Evolutionary conservation across 2,888 invertebrate species (phyloP).

Genomic region (Urechis unicinctus): DNA sequence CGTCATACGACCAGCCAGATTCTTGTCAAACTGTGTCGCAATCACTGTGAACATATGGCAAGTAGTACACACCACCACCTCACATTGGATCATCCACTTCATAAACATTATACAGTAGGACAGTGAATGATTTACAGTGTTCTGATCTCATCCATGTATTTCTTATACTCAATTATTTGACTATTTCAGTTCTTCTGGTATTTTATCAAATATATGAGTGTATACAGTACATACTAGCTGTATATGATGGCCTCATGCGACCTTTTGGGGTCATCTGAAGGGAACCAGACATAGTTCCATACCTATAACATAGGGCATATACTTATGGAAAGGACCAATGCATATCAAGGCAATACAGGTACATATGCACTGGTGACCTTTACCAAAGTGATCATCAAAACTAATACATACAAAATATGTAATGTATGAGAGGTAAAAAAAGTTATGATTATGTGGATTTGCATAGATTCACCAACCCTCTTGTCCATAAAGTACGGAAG

Average conservation of each 20-base stretch:
- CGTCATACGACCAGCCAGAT: conserved; percentile 81
- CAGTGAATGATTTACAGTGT: not conserved
- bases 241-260: conserved; percentile 64
- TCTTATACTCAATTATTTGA: too few relatives aligned
- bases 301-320: conserved; percentile 5
- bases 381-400: not conserved
- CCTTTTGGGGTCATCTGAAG: conserved; percentile 73
- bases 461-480: conserved; percentile 46
- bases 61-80: too few relatives aligned
- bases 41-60: conserved; percentile 47
- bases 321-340: too few relatives aligned
- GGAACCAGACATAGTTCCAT: conserved; percentile 64
- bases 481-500: conserved; percentile 67
- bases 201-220: too few relatives aligned
- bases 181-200: too few relatives aligned
- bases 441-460: not conserved
- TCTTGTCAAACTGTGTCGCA: conserved; percentile 78
- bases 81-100: too few relatives aligned
- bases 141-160: too few relatives aligned
- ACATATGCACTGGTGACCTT: not conserved
- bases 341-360: too few relatives aligned
- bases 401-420: not conserved
- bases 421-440: not conserved
- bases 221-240: conserved; percentile 70
- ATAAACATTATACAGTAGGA: too few relatives aligned